These are phyloP conservation scores for Leucophenga maculata DNA, from an alignment of 2,888 invertebrate species.

Conservation along the genomic window DNA sequence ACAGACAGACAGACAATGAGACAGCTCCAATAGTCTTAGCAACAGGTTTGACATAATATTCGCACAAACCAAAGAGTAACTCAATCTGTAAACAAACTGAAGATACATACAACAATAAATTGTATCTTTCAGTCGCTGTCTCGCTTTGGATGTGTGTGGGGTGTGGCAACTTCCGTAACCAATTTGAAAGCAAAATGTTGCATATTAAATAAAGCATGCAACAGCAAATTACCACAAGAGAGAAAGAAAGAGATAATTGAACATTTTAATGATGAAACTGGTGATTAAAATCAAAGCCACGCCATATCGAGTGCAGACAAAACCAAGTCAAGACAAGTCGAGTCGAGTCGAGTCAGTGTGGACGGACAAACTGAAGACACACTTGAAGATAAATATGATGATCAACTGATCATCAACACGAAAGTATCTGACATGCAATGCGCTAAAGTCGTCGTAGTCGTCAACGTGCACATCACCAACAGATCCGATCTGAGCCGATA, in stretches of 20 bases:
- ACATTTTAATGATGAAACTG: constrained; percentile 62
- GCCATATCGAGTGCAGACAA: not conserved
- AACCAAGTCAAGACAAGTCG: constrained; percentile 5
- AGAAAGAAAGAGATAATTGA: constrained; percentile 46
- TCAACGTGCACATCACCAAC: constrained; percentile 55
- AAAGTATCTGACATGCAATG: constrained; percentile 3
- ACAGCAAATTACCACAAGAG: constrained; percentile 21
- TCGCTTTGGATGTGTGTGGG: constrained; percentile 37
- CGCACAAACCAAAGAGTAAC: constrained; percentile 38
- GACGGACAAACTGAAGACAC: not conserved
- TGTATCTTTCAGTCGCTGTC: not conserved
- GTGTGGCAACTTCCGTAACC: constrained; percentile 62
- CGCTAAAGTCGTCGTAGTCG: constrained; percentile 17
- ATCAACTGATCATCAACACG: constrained; percentile 27
- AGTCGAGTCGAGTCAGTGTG: not conserved
- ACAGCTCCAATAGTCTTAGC: not conserved
- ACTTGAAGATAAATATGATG: constrained; percentile 25
- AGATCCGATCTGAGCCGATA: constrained; percentile 46
- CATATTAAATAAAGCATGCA: constrained; percentile 25
- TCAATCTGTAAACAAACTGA: not conserved
- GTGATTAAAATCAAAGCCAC: constrained; percentile 59
- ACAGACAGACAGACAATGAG: too few relatives aligned
- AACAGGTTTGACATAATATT: constrained; percentile 63
- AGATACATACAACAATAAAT: not conserved
- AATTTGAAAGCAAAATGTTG: constrained; percentile 43